Evolutionary conservation across 2,113 vertebrate genomes (phyloP).

Genomic region (Monopterus albus): DNA sequence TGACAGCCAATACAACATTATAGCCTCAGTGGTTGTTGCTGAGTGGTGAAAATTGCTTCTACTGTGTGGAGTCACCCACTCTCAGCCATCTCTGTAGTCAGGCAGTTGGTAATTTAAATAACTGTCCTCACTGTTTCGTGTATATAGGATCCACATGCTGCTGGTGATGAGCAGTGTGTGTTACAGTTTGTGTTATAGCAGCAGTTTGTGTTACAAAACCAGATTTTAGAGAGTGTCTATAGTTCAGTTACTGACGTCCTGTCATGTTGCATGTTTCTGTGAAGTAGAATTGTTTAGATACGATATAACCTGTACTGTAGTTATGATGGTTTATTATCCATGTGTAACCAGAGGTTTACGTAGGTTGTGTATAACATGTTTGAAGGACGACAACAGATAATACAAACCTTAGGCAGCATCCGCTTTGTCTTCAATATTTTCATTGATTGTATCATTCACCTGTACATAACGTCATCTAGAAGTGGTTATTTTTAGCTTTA

Average conservation of each 20-base stretch:
- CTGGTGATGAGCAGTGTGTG: conserved; percentile 8
- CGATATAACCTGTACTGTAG: conserved; percentile 55
- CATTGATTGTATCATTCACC: neutral
- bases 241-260: conserved; percentile 43
- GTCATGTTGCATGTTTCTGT: conserved; percentile 71
- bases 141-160: conserved; percentile 9
- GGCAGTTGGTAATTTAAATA: conserved; percentile 10
- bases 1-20: neutral
- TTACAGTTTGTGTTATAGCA: conserved; percentile 23
- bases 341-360: conserved; percentile 58
- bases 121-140: conserved; percentile 1
- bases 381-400: conserved; percentile 63
- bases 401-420: conserved; percentile 62
- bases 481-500: neutral
- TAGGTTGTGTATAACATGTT: conserved; percentile 55
- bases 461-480: neutral
- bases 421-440: conserved; percentile 29
- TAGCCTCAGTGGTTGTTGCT: neutral
- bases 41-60: conserved; percentile 16
- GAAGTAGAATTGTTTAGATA: conserved; percentile 59
- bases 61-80: conserved; percentile 5
- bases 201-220: conserved; percentile 27
- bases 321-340: conserved; percentile 55
- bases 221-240: conserved; percentile 32
- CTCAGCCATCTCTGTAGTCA: neutral